A percentile compares a stretch with the other conserved stretches of the same genome.
Conservation (phyloP, 2,888 invertebrate genomes). For the Chesias legatella region DNA sequence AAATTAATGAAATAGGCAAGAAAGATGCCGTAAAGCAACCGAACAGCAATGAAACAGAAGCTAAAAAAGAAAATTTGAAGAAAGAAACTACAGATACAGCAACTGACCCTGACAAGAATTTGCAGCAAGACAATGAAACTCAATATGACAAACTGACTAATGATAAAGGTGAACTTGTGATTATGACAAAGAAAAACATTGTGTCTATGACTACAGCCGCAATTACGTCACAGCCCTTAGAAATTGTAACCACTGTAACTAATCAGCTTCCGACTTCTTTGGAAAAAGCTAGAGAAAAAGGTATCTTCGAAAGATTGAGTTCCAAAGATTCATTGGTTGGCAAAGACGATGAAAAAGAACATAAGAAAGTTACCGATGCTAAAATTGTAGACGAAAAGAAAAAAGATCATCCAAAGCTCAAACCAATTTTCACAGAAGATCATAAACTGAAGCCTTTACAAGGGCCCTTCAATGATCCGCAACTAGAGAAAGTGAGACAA, state of each 20-base stretch:
- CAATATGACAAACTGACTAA: constrained; percentile 70
- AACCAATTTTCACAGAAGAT: constrained; percentile 53
- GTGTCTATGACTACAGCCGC: constrained; percentile 81
- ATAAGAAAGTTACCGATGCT: constrained; percentile 30
- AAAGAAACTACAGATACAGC: constrained; percentile 38
- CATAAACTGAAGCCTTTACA: constrained; percentile 64
- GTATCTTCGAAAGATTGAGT: constrained; percentile 67
- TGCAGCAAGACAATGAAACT: constrained; percentile 68
- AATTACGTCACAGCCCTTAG: constrained; percentile 78
- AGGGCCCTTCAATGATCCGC: constrained; percentile 72
- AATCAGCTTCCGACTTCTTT: constrained; percentile 73
- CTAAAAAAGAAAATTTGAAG: constrained; percentile 34
- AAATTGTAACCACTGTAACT: constrained; percentile 77
- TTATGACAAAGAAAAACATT: constrained; percentile 72
- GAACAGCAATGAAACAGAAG: constrained; percentile 29
- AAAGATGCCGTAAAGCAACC: constrained; percentile 40
- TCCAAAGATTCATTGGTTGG: constrained; percentile 71
- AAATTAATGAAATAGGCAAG: constrained; percentile 55
- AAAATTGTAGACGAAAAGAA: constrained; percentile 33
- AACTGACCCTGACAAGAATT: constrained; percentile 48
- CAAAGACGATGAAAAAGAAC: constrained; percentile 46
- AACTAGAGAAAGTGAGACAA: constrained; percentile 70
- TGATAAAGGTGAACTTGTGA: constrained; percentile 64
- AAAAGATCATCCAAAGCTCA: constrained; percentile 28
- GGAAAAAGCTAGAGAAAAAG: constrained; percentile 75